Percentiles rank a stretch among this genome's conserved stretches.
Conservation (phyloP, 2,888 invertebrate species). For the Conomelus anceps region DNA sequence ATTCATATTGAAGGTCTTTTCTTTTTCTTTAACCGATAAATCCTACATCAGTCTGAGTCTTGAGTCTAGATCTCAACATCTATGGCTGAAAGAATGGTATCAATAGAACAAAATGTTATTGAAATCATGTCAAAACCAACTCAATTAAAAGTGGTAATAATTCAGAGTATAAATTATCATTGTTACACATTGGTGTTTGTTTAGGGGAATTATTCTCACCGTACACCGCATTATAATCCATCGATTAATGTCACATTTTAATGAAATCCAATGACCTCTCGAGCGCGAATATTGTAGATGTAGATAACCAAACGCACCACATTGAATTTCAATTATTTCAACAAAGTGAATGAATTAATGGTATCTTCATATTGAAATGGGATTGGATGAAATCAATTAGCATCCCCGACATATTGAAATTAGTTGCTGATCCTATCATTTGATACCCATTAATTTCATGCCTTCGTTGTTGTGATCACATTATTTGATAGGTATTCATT, state of each 20-base stretch:
- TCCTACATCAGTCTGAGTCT: too few relatives aligned
- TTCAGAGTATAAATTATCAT: neutral
- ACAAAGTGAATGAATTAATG: neutral
- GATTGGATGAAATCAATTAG: neutral
- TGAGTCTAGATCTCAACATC: too few relatives aligned
- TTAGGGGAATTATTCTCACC: neutral
- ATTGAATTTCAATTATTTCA: neutral
- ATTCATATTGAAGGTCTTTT: too few relatives aligned
- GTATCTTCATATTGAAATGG: neutral
- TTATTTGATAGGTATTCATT: neutral
- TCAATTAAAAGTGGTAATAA: neutral
- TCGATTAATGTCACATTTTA: neutral
- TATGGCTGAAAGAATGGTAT: too few relatives aligned
- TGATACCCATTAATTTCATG: neutral
- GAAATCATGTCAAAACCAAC: neutral
- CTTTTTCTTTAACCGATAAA: too few relatives aligned
- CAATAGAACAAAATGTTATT: too few relatives aligned
- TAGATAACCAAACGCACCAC: neutral
- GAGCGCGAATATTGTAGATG: neutral
- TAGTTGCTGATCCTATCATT: neutral
- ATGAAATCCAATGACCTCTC: neutral
- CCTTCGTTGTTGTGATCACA: too few relatives aligned
- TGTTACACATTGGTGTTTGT: neutral
- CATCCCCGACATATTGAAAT: neutral
- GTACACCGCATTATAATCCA: neutral